Conservation (phyloP, 2,888 invertebrate species). For the Steromphala cineraria region DNA sequence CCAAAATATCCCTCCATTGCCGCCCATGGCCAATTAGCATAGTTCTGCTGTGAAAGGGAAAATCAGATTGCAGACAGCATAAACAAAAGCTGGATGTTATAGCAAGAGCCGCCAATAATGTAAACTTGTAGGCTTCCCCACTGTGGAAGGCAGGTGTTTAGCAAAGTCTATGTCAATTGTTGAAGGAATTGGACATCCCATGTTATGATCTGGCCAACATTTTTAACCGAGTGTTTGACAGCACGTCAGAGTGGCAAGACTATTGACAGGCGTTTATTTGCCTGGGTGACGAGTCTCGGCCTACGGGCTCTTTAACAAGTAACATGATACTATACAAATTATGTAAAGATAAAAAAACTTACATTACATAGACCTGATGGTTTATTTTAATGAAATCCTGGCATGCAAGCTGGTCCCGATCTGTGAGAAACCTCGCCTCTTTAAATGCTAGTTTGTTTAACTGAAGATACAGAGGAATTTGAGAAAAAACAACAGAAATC, state of each 20-base stretch:
- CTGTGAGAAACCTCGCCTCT: conserved; percentile 9
- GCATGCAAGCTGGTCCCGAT: conserved; percentile 2
- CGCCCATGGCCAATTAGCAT: conserved; percentile 23
- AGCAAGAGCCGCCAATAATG: conserved; percentile 16
- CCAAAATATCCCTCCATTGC: not conserved
- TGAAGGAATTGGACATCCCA: conserved; percentile 15
- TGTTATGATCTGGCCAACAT: conserved; percentile 18
- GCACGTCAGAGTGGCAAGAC: conserved; percentile 17
- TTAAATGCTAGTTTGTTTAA: conserved; percentile 14
- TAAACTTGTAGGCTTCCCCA: not conserved
- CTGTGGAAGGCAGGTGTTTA: conserved; percentile 7
- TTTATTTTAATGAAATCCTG: conserved; percentile 13
- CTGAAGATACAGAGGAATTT: conserved; percentile 14
- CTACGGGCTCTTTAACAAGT: conserved; percentile 14
- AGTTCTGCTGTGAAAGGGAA: conserved; percentile 20
- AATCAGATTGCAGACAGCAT: conserved; percentile 21
- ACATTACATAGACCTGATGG: conserved; percentile 1
- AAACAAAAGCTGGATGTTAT: conserved; percentile 22
- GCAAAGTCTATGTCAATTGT: conserved; percentile 15
- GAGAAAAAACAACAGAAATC: not conserved
- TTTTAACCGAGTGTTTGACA: conserved; percentile 10
- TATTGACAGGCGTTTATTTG: conserved; percentile 17
- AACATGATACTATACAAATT: conserved; percentile 1
- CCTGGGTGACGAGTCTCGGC: conserved; percentile 2
- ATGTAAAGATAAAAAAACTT: conserved; percentile 16